Conservation (phyloP, 2,797 vertebrate genomes). For the Sciaenops ocellatus region DNA sequence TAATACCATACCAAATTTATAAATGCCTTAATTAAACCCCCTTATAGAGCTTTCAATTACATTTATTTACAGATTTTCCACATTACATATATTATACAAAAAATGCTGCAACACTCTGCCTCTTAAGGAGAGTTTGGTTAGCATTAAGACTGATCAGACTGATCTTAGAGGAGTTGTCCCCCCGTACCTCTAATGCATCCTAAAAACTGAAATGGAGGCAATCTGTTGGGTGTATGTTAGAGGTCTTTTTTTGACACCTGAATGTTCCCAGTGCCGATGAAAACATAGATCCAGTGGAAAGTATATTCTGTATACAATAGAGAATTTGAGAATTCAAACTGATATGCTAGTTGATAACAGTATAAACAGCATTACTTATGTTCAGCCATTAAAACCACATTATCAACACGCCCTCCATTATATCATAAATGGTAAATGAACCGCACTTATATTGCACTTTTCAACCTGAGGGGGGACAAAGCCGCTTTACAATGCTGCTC, state of each 20-base stretch:
- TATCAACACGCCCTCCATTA: constrained; percentile 21
- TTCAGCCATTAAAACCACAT: constrained; percentile 6
- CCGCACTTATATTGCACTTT: constrained; percentile 18
- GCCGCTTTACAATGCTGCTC: constrained; percentile 11
- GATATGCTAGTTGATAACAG: not conserved
- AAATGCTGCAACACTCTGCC: not conserved
- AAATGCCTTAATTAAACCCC: not conserved
- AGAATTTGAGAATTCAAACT: not conserved
- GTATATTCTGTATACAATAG: not conserved
- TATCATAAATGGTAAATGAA: constrained; percentile 9
- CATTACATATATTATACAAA: too few species aligned
- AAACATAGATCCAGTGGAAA: not conserved
- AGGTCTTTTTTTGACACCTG: not conserved
- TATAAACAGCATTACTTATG: not conserved
- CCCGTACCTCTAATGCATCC: not conserved
- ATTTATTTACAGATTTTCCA: too few species aligned
- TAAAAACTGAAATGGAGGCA: not conserved
- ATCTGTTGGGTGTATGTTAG: not conserved
- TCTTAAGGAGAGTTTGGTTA: not conserved
- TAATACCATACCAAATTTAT: not conserved
- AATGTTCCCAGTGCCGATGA: not conserved
- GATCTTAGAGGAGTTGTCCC: too few species aligned
- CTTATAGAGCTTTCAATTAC: not conserved
- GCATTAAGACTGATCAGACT: too few species aligned
- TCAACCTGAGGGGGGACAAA: not conserved